Base-by-base conservation (phyloP, 2,888 invertebrate species). In the Sialis lutaria region DNA sequence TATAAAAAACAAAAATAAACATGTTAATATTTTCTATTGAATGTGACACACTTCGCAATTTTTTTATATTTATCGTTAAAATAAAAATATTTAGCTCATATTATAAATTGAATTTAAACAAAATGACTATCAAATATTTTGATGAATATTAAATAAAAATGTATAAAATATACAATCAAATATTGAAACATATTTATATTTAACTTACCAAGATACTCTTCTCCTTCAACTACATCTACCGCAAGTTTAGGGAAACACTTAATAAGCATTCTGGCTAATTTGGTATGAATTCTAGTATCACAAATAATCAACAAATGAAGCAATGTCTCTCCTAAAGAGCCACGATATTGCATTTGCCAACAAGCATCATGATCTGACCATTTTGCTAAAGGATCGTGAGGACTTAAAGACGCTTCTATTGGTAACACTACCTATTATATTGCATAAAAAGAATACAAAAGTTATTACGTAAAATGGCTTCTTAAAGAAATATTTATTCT, bases 291-390 rank as follows among this genome's bases (percentile, higher is more conserved):
- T 64, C 87, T 82, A 1, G 91, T 91, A 63, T 93, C 92, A 62
- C 93, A 89, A 55, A 96, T 91, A 53, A 95, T 91, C 46, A 96
- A 74, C 4, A 98, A 85, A 60, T 98, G 97, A 8, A 98, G 72
- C 2, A 96, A 69, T 4, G 89, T 91, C 68, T 98, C 97, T 0
- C 97, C 97, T 1, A 97, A 70, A 0, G 92, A 89, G 0, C 97
- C 97, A 8, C 97, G 74, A 61, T 89, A 90, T 58, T 90, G 87
- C 84, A 98, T 88, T 64, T 93, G 90, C 97, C 97, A 98, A 62
- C 96, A 95, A 0, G 93, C 93, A 53, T 86, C 84, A 65, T 92
- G 91, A 60, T 91, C 89, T 51, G 72, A 72, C 89, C 90, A 90
- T 58, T 86, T 85, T 1, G 85, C 83, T 30, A 91, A 68, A 0